Evolutionary conservation across 2,797 vertebrate species (phyloP).

Genomic region (Enteromius argenteus): DNA sequence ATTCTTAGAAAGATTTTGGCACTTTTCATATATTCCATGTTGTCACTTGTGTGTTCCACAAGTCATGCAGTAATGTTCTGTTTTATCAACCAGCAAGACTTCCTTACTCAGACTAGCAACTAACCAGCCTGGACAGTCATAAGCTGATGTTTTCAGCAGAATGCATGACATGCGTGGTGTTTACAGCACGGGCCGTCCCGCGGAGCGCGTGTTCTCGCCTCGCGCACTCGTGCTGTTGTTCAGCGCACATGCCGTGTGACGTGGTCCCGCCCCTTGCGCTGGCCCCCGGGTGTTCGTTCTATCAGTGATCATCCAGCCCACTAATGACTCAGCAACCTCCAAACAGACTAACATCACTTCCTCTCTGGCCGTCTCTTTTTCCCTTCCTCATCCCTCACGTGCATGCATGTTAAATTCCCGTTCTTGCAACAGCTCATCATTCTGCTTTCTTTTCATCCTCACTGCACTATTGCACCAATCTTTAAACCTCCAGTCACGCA

Average conservation of each 20-base stretch:
- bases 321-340: constrained; percentile 89
- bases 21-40: too few species aligned
- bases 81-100: not conserved
- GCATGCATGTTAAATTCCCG: not conserved
- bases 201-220: not conserved
- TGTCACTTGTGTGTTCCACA: too few species aligned
- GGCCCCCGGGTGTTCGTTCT: constrained; percentile 83
- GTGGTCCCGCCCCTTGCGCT: constrained; percentile 72
- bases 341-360: constrained; percentile 44
- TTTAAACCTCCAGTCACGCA: not conserved
- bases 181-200: not conserved
- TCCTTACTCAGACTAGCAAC: constrained; percentile 2
- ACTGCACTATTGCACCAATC: not conserved
- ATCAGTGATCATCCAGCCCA: constrained; percentile 87
- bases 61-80: not conserved
- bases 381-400: constrained; percentile 6
- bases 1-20: not conserved
- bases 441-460: constrained; percentile 9
- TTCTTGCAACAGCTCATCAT: not conserved
- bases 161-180: constrained; percentile 14
- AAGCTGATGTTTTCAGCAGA: not conserved
- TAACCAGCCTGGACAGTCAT: not conserved
- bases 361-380: not conserved
- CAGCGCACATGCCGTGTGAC: constrained; percentile 37
- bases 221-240: constrained; percentile 14